Evolutionary conservation across 2,888 invertebrate species (phyloP).

Genomic region (Pollenia griseotomentosa): DNA sequence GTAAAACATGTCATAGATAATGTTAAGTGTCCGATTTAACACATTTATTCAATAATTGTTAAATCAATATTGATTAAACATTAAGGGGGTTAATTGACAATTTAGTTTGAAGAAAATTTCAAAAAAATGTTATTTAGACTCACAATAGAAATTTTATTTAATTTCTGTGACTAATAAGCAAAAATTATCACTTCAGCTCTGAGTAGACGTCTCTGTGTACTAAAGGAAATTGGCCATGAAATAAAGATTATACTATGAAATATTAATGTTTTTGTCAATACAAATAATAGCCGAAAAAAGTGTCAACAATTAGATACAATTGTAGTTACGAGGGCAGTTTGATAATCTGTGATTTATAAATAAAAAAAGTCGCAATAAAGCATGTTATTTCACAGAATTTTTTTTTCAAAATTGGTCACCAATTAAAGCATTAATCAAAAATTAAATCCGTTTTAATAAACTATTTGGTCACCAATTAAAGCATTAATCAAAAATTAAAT

Average conservation of each 20-base stretch:
- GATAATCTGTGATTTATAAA: no score
- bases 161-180: background rate
- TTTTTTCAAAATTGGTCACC: no score
- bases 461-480: no score
- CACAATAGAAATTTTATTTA: conserved; percentile 1
- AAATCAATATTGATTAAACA: conserved; percentile 53
- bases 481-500: no score
- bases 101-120: background rate
- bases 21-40: conserved; percentile 57
- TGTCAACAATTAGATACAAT: no score
- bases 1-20: conserved; percentile 52
- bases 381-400: no score
- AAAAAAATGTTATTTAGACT: conserved; percentile 20
- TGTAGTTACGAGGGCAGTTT: no score
- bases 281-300: background rate
- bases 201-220: background rate
- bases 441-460: no score
- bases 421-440: no score
- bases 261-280: background rate
- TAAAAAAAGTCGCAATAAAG: no score
- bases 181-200: conserved; percentile 8
- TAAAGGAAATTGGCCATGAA: conserved; percentile 23
- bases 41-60: conserved; percentile 52
- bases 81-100: conserved; percentile 48
- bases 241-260: background rate